Evolutionary conservation across 2,113 vertebrate genomes (phyloP).

Genomic region (Apeltes quadracus): DNA sequence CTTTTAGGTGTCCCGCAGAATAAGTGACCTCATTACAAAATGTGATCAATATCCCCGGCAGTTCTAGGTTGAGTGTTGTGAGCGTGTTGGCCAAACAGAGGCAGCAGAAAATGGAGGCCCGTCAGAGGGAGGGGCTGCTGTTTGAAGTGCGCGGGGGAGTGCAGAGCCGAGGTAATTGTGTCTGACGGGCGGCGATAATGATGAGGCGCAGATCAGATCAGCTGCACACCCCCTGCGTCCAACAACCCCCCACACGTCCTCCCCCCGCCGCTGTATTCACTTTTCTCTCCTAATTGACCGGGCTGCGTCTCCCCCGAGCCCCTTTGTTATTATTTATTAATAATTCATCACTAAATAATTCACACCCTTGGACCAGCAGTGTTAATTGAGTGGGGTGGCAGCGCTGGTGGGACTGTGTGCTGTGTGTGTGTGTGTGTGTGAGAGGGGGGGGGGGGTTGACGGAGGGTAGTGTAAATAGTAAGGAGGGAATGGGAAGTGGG

Average conservation of each 20-base stretch:
- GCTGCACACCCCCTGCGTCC: slow-evolving; percentile 83
- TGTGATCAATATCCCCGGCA: slow-evolving; percentile 12
- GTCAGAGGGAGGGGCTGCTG: slow-evolving; percentile 83
- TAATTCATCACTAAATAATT: slow-evolving; percentile 99
- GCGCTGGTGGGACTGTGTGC: slow-evolving; percentile 26
- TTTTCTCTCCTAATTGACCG: slow-evolving; percentile 94
- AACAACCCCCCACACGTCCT: slow-evolving; percentile 14
- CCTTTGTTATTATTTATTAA: slow-evolving; percentile 99
- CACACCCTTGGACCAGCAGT: slow-evolving; percentile 86
- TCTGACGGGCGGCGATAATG: slow-evolving; percentile 93
- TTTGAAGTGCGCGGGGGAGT: slow-evolving; percentile 89
- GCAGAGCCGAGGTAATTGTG: slow-evolving; percentile 88
- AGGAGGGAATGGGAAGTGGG: slow-evolving; percentile 1
- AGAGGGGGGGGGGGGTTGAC: background rate
- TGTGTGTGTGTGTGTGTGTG: slow-evolving; percentile 23
- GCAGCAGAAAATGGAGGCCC: slow-evolving; percentile 25
- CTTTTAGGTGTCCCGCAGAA: background rate
- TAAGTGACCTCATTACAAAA: background rate
- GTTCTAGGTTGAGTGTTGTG: background rate
- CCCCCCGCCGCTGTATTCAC: slow-evolving; percentile 86
- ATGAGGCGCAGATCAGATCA: slow-evolving; percentile 90
- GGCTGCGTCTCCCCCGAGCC: slow-evolving; percentile 87
- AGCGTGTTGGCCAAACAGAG: slow-evolving; percentile 12
- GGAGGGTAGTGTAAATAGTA: background rate
- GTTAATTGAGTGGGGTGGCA: slow-evolving; percentile 86